Base-by-base conservation (phyloP, 2,888 invertebrate species). In the Watsonalla cultraria region DNA sequence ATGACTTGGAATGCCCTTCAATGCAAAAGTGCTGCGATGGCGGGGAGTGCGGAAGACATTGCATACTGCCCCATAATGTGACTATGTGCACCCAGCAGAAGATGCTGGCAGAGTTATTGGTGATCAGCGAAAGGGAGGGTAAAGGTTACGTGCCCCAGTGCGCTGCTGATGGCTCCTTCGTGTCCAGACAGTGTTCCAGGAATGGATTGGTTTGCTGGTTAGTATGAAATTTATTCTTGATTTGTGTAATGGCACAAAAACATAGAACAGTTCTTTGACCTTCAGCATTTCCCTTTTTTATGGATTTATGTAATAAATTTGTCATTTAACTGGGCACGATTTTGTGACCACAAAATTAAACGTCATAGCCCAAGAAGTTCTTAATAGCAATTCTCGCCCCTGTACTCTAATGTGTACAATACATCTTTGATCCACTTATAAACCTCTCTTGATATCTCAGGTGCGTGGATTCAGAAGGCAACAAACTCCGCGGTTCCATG, bases 81-180 rank as follows among this genome's bases (percentile, higher is more conserved):
- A 95, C 96, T 74, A 93, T 93, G 78, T 97, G 97, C 64, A 92
- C 94, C 11, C 95, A 96, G 70, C 95, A 96, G 75, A 93, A 94
- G 65, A 93, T 95, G 74, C 80, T 96, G 42, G 95, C 96, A 0
- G 95, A 96, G 75, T 82, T 96, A 7, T 79, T 97, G 58, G 93
- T 95, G 7, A 92, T 96, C 7, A 95, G 94, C 53, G 96, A 97
- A 82, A 92, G 94, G 48, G 95, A 95, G 63, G 96, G 96, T 0
- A 93, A 94, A 37, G 97, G 96, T 0, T 97, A 97, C 70, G 93
- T 96, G 53, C 97, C 97, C 0, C 96, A 97, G 71, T 97, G 97
- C 71, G 92, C 91, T 35, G 80, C 76, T 51, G 94, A 94, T 58
- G 96, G 97, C 0, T 92, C 93, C 51, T 97, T 96, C 76, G 89